Base-by-base conservation (phyloP, 1,140 invertebrate genomes). In the Prorops nasuta region DNA sequence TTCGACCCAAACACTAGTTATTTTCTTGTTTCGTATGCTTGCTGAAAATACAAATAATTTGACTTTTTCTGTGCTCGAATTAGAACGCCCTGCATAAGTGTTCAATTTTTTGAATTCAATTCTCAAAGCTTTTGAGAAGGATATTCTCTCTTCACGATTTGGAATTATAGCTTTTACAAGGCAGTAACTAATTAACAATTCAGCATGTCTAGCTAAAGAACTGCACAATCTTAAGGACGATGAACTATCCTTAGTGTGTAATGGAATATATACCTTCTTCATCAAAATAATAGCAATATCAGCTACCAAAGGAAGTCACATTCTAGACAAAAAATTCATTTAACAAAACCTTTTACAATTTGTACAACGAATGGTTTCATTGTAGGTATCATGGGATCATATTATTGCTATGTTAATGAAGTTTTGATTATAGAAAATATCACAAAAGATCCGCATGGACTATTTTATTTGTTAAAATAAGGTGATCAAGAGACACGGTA, bases 251-350 rank as follows among this genome's bases (percentile, higher is more conserved):
- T 4, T 66, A 8, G 63, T 66, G 34, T 65, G 51, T 36, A 56
- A 65, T 40, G 63, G 65, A 2, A 67, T 63, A 1, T 64, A 66
- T 50, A 42, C 56, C 24, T n/a, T n/a, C 53, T 52, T 2, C 55
- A 67, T 46, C 46, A 64, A 41, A 70, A 70, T 50, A 67, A 58
- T 37, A n/a, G 38, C 0, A 68, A 65, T 35, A 70, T 67, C 22
- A 49, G 55, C 20, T 70, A 66, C 18, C 62, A 67, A 49, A n/a
- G 53, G 20, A 63, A 60, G 44, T 67, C 60, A 15, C 67, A 59
- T 50, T 59, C 54, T 18, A 59, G 58, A 15, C 54, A 63, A 48
- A 66, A 67, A 52, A 67, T 40, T 8, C 55, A 50, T 15, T 21
- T 68, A 2, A 63, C 44, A 21, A 59, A 63, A 47, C 58, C 57